These are phyloP conservation scores for Eurystomus gularis DNA, from an alignment of 2,113 vertebrate genomes.

Conservation along the genomic window DNA sequence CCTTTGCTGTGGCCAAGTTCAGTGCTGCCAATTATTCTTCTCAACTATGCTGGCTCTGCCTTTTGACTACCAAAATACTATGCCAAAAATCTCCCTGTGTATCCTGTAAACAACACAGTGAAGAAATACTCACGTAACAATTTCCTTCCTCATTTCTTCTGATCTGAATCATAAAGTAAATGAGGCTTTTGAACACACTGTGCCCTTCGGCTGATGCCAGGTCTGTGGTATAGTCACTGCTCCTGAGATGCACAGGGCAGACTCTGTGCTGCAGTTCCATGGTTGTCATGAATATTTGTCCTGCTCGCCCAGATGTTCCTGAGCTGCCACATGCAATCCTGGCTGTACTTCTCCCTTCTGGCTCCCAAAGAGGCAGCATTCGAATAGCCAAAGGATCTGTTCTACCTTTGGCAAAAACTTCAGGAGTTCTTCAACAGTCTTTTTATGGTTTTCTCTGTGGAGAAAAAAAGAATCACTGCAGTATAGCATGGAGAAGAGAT, in stretches of 20 bases:
- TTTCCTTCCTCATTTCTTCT: conserved; percentile 45
- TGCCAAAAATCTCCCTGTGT: not conserved
- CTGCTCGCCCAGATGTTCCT: not conserved
- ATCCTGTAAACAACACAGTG: conserved; percentile 34
- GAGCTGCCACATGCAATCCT: not conserved
- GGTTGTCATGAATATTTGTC: fast-evolving
- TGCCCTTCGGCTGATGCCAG: not conserved
- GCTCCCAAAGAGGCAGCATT: not conserved
- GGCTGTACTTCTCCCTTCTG: not conserved
- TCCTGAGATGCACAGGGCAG: not conserved
- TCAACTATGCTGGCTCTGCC: not conserved
- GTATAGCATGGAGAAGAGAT: not conserved
- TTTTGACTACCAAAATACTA: not conserved
- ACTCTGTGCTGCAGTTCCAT: not conserved
- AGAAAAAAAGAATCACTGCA: not conserved
- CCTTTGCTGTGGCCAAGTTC: not conserved
- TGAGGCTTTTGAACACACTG: fast-evolving
- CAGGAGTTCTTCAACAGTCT: not conserved
- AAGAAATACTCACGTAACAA: not conserved
- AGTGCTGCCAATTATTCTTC: conserved; percentile 7
- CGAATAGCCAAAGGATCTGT: not conserved
- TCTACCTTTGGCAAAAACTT: not conserved
- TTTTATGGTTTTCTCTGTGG: not conserved
- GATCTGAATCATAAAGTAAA: not conserved
- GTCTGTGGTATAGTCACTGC: not conserved